A percentile compares a stretch with the other conserved stretches of the same genome.
Conservation (phyloP, 2,113 vertebrate genomes). For the Dasyprocta punctata region DNA sequence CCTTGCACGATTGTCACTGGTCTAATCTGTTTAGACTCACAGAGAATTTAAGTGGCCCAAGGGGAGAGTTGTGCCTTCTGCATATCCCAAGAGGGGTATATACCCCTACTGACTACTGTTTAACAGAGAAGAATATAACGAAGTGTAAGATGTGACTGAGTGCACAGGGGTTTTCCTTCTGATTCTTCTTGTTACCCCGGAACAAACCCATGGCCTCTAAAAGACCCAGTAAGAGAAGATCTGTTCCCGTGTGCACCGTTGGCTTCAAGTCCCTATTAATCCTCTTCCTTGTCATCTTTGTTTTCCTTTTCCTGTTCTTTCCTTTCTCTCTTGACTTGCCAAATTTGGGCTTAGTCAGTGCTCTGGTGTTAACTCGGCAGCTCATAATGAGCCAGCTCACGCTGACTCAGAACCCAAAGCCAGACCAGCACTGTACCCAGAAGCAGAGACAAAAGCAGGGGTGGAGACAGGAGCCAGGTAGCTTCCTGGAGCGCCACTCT, state of each 20-base stretch:
- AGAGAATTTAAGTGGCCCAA: not conserved
- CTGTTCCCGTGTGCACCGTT: not conserved
- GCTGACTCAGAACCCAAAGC: conserved; percentile 51
- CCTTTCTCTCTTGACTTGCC: not conserved
- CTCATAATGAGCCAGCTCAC: conserved; percentile 18
- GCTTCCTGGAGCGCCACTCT: not conserved
- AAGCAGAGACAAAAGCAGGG: not conserved
- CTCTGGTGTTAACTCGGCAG: not conserved
- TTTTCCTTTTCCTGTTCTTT: conserved; percentile 9
- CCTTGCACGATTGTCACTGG: not conserved
- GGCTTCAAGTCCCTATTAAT: not conserved
- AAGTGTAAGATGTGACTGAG: not conserved
- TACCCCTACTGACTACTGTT: not conserved
- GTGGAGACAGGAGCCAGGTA: not conserved
- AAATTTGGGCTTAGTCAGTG: conserved; percentile 32
- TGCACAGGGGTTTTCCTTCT: not conserved
- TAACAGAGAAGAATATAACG: not conserved
- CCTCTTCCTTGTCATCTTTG: not conserved
- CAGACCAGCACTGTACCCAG: not conserved
- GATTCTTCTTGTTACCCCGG: not conserved
- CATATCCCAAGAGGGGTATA: not conserved
- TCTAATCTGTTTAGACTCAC: not conserved
- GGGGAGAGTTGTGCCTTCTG: not conserved
- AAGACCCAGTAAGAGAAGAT: not conserved
- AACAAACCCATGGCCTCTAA: not conserved